Base-by-base conservation (phyloP, 2,888 invertebrate species). In the Stegana nigrithorax region DNA sequence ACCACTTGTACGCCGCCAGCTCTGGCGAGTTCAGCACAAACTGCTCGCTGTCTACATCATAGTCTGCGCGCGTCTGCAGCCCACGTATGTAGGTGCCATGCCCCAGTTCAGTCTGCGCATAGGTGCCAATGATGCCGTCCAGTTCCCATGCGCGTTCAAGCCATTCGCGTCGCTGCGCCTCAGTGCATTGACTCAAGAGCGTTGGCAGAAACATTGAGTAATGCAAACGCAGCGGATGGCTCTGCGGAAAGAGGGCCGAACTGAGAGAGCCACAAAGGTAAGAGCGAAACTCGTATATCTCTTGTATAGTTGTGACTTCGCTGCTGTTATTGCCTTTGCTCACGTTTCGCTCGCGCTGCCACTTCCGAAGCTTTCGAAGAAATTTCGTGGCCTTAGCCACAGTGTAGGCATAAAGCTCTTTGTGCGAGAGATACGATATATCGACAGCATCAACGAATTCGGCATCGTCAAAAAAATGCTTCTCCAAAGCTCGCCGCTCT, bases 31-130 rank as follows among this genome's bases (percentile, higher is more conserved):
- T 89, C 26, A 98, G 84, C 19, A 96, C 87, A 81, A 98, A 98
- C 86, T 97, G 93, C 81, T 94, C 87, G 0, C 90, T 92, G 1
- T 84, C 80, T 0, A 90, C 87, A 83, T 97, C 96, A 82, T 95
- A 98, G 0, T 93, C 95, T 1, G 97, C 95, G 0, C 93, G 94
- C 0, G 97, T 97, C 87, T 98, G 97, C 68, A 98, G 84, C 0
- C 95, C 83, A 70, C 95, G 89, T 62, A 98, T 90, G 82, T 94
- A 95, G 0, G 97, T 97, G 2, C 97, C 97, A 85, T 97, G 97
- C 0, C 97, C 97, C 44, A 98, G 86, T 86, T 97, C 97, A 0
- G 97, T 97, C 91, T 97, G 97, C 29, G 96, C 97, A 83, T 97
- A 98, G 23, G 97, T 96, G 59, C 97, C 97, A 68, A 97, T 89